Evolutionary conservation across 2,888 invertebrate genomes (phyloP).

Genomic region (Campaea margaritaria): DNA sequence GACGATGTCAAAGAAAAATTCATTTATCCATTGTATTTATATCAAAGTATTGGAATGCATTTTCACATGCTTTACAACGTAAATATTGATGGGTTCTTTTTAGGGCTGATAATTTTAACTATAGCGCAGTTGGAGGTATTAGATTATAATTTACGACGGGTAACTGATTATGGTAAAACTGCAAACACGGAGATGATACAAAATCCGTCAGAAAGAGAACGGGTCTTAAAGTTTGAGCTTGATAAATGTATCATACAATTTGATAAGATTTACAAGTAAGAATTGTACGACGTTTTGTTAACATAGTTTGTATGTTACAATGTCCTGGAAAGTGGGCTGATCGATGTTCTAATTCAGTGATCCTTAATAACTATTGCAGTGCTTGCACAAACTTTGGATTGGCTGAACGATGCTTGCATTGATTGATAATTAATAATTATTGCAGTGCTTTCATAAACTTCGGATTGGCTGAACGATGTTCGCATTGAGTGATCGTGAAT

Average conservation of each 20-base stretch:
- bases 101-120: slow-evolving; percentile 60
- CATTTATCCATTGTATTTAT: slow-evolving; percentile 61
- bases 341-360: too few relatives aligned
- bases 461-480: too few relatives aligned
- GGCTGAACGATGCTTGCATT: neutral
- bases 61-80: slow-evolving; percentile 59
- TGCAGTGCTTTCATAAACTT: too few relatives aligned
- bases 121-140: slow-evolving; percentile 68
- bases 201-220: slow-evolving; percentile 24
- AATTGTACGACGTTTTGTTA: slow-evolving; percentile 13
- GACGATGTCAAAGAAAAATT: slow-evolving; percentile 48
- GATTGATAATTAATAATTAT: neutral
- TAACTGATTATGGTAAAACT: slow-evolving; percentile 43
- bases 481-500: too few relatives aligned
- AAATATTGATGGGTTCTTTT: slow-evolving; percentile 62
- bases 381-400: too few relatives aligned
- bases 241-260: slow-evolving; percentile 60
- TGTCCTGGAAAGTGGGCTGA: too few relatives aligned
- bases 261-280: slow-evolving; percentile 59
- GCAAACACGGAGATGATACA: slow-evolving; percentile 5
- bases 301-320: too few relatives aligned
- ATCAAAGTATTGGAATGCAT: slow-evolving; percentile 62
- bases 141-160: slow-evolving; percentile 53
- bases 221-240: slow-evolving; percentile 46
- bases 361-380: too few relatives aligned